Evolutionary conservation across 30 jellyfish, hydroid and myxozoan genomes (phyloP).

Genomic region (Pelagia noctiluca): DNA sequence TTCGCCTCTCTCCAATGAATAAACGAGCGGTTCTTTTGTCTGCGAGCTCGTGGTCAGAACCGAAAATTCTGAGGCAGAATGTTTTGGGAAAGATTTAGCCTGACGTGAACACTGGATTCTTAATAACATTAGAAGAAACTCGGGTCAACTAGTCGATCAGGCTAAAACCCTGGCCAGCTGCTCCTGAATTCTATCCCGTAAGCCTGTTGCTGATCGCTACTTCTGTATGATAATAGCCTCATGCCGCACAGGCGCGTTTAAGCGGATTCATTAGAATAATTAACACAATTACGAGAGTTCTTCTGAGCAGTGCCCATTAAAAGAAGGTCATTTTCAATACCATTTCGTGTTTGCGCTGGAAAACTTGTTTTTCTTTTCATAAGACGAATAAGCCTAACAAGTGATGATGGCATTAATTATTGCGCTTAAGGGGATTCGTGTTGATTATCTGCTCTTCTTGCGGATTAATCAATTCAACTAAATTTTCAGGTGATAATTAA

Average conservation of each 20-base stretch:
- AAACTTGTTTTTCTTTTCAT: conserved; percentile 2
- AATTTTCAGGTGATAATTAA: no score
- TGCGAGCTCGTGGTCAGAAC: conserved; percentile 59
- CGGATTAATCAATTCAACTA: no score
- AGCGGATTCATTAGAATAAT: conserved; percentile 73
- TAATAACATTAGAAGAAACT: conserved; percentile 67
- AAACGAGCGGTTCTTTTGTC: conserved; percentile 57
- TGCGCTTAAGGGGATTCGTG: no score
- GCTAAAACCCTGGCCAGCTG: background rate
- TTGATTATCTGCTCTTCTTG: no score
- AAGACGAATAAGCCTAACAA: no score
- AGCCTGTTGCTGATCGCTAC: conserved; percentile 74
- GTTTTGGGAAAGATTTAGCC: conserved; percentile 76
- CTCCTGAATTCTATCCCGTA: conserved; percentile 40
- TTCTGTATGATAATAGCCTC: conserved; percentile 32
- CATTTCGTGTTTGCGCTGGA: background rate
- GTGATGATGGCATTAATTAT: no score
- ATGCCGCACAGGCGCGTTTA: conserved; percentile 59
- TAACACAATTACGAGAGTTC: conserved; percentile 50
- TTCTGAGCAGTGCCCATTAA: conserved; percentile 19
- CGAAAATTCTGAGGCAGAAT: conserved; percentile 33
- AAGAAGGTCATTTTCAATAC: conserved; percentile 52
- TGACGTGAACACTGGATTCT: conserved; percentile 23
- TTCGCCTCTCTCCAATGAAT: conserved; percentile 36
- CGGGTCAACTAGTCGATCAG: conserved; percentile 36